A percentile compares a stretch with the other conserved stretches of the same genome.
phyloP scores from a whole-genome alignment of 2,888 invertebrate species.

The Chydorus sphaericus region DNA sequence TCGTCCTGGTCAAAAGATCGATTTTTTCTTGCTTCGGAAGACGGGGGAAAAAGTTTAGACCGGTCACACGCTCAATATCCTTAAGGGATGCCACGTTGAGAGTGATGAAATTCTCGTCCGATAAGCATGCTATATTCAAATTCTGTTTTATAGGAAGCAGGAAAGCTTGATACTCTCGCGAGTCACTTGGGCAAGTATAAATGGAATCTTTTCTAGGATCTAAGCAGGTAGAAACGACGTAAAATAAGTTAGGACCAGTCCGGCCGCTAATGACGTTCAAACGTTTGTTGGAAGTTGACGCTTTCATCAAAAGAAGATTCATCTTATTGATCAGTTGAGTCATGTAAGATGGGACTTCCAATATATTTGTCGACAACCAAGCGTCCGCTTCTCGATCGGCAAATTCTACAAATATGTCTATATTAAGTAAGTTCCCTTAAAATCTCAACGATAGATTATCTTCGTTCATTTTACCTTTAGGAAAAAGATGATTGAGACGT shows the following conservation, averaged over 20 bases:
- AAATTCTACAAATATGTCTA: neutral
- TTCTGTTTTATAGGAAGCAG: neutral
- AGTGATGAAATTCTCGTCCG: conserved; percentile 3
- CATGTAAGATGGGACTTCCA: neutral
- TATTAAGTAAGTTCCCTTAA: neutral
- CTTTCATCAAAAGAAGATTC: neutral
- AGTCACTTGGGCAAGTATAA: neutral
- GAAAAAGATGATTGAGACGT: neutral
- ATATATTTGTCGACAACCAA: neutral
- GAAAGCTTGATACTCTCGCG: neutral
- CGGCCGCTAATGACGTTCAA: conserved; percentile 7
- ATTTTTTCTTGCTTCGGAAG: neutral
- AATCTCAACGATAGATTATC: too few relatives aligned
- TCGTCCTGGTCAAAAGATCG: neutral
- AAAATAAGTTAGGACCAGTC: neutral
- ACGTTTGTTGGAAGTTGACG: neutral
- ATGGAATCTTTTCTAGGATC: too few relatives aligned
- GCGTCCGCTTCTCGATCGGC: neutral
- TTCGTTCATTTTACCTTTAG: neutral
- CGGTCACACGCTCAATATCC: conserved; percentile 1
- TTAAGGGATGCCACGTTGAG: conserved; percentile 4
- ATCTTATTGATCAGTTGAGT: neutral
- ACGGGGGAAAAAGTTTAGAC: conserved; percentile 1
- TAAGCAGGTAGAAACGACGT: conserved; percentile 6
- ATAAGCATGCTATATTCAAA: neutral